Conservation (phyloP, 2,113 vertebrate species). For the Prolemur simus region DNA sequence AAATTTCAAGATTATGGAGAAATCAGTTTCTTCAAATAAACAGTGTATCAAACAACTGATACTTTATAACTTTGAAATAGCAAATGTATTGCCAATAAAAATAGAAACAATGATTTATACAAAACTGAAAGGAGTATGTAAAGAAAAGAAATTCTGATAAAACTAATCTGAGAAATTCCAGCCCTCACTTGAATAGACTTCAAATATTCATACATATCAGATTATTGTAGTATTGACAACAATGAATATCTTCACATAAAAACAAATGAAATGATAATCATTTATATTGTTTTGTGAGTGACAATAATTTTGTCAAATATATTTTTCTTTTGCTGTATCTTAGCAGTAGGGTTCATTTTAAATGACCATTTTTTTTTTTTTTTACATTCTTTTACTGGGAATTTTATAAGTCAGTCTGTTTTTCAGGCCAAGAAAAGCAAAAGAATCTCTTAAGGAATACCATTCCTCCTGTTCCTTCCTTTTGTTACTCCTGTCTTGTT, state of each 20-base stretch:
- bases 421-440: slow-evolving; percentile 40
- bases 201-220: not conserved
- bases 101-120: not conserved
- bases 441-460: not conserved
- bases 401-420: not conserved
- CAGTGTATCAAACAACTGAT: not conserved
- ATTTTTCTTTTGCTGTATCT: not conserved
- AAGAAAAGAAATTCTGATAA: slow-evolving; percentile 15
- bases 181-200: not conserved
- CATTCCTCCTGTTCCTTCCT: slow-evolving; percentile 1
- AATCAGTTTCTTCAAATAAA: slow-evolving; percentile 2
- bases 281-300: not conserved
- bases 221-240: not conserved
- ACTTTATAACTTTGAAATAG: slow-evolving; percentile 33
- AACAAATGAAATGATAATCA: not conserved
- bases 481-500: slow-evolving; percentile 16
- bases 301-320: not conserved
- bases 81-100: slow-evolving; percentile 35
- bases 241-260: not conserved
- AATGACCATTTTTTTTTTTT: not conserved
- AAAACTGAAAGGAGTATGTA: not conserved
- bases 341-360: not conserved
- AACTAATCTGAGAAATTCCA: slow-evolving; percentile 13
- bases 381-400: not conserved
- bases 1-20: not conserved